Evolutionary conservation across 2,797 vertebrate species (phyloP).

Genomic region (Poecilia gillii): DNA sequence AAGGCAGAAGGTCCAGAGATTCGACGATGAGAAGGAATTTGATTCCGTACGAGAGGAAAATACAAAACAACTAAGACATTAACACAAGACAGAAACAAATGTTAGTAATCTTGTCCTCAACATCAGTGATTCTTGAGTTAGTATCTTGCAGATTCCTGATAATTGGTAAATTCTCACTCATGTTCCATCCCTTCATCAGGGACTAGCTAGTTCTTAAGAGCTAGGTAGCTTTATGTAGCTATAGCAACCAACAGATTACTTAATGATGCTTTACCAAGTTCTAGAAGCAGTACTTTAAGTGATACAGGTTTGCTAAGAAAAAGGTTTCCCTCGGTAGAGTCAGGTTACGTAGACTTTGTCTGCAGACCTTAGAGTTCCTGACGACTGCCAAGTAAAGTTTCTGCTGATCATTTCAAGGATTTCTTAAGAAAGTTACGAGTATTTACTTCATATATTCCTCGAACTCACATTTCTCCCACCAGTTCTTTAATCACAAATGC

Average conservation of each 20-base stretch:
- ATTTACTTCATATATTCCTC: background rate
- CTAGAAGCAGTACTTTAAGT: background rate
- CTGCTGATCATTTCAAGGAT: background rate
- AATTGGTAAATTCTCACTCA: background rate
- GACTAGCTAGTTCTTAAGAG: background rate
- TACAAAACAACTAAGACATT: background rate
- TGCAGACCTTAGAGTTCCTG: background rate
- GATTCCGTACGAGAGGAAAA: background rate
- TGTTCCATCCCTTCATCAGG: background rate
- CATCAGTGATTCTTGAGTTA: background rate
- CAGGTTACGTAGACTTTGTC: background rate
- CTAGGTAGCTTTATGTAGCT: background rate
- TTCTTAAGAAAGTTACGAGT: background rate
- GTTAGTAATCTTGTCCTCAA: background rate
- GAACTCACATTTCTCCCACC: background rate
- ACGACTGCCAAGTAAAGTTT: background rate
- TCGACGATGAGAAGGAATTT: slow-evolving; percentile 6
- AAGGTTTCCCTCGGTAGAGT: background rate
- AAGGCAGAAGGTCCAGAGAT: slow-evolving; percentile 4
- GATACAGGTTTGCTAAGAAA: background rate
- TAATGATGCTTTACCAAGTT: background rate
- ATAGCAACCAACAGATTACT: background rate
- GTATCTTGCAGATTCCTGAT: background rate
- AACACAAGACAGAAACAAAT: background rate
- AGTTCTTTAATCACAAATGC: slow-evolving; percentile 1